Conservation (phyloP, 2,888 invertebrate species). For the Argyresthia albistria region DNA sequence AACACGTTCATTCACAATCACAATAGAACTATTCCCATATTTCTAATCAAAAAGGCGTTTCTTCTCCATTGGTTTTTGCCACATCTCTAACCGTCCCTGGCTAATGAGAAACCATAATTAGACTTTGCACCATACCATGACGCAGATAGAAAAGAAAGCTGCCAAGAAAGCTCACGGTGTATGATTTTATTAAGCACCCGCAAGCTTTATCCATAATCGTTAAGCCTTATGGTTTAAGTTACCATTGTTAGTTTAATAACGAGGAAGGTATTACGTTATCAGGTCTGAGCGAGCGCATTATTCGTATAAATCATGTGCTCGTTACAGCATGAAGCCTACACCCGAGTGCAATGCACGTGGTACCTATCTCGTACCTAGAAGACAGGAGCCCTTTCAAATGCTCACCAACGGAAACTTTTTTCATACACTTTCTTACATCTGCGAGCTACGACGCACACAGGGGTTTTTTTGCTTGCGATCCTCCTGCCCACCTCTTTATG, state of each 20-base stretch:
- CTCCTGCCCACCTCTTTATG: slow-evolving; percentile 1
- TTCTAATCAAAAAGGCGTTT: too few species aligned
- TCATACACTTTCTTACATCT: slow-evolving; percentile 21
- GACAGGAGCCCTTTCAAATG: slow-evolving; percentile 9
- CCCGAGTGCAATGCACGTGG: slow-evolving; percentile 5
- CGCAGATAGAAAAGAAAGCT: background rate
- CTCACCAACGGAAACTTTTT: slow-evolving; percentile 33
- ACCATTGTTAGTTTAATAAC: background rate
- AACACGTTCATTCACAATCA: too few species aligned
- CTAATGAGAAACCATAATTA: too few species aligned
- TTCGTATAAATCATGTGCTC: slow-evolving; percentile 1
- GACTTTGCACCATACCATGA: too few species aligned
- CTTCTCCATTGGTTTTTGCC: too few species aligned
- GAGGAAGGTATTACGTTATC: background rate
- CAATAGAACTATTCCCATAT: too few species aligned
- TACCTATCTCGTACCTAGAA: background rate
- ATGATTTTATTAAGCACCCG: slow-evolving; percentile 1
- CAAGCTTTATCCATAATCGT: background rate
- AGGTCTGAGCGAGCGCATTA: background rate
- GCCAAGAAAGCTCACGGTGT: background rate
- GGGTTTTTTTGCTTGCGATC: slow-evolving; percentile 8
- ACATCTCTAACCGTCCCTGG: too few species aligned
- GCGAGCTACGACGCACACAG: slow-evolving; percentile 29
- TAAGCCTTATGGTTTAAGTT: too few species aligned
- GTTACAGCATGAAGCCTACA: background rate